Evolutionary conservation across 1,140 invertebrate genomes (phyloP).

Genomic region (Meloidogyne chitwoodi): DNA sequence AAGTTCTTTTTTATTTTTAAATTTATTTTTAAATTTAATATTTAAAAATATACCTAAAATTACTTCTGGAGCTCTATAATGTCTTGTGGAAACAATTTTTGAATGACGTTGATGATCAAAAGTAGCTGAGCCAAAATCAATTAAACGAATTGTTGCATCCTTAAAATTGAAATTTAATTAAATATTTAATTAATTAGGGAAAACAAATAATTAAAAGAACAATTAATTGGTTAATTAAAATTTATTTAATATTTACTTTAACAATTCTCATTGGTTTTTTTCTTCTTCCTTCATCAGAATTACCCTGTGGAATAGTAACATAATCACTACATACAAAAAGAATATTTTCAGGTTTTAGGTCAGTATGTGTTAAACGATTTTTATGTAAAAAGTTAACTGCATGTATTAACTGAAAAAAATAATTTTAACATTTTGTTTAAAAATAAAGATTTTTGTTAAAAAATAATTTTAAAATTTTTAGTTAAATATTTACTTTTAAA

Average conservation of each 20-base stretch:
- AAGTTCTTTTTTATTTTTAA: slow-evolving; percentile 73
- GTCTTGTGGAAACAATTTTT: slow-evolving; percentile 95
- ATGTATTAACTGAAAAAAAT: slow-evolving; percentile 73
- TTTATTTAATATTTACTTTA: no score
- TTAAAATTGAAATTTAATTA: no score
- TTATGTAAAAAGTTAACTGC: slow-evolving; percentile 96
- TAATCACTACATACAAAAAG: slow-evolving; percentile 75
- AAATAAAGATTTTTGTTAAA: background rate
- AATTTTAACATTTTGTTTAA: no score
- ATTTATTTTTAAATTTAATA: background rate
- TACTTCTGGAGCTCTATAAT: slow-evolving; percentile 97
- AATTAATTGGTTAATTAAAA: no score
- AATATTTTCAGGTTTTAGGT: slow-evolving; percentile 98
- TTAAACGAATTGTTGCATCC: slow-evolving; percentile 85
- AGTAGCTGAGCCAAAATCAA: slow-evolving; percentile 98
- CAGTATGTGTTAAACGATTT: slow-evolving; percentile 94
- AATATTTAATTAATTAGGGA: slow-evolving; percentile 23
- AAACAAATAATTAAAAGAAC: no score
- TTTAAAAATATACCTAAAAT: slow-evolving; percentile 73
- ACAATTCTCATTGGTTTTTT: slow-evolving; percentile 12
- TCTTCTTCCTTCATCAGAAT: slow-evolving; percentile 22
- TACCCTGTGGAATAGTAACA: background rate
- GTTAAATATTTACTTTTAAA: no score
- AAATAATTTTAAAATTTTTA: no score
- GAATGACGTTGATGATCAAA: slow-evolving; percentile 99